Evolutionary conservation across 2,113 vertebrate genomes (phyloP).

Genomic region (Oncorhynchus keta): DNA sequence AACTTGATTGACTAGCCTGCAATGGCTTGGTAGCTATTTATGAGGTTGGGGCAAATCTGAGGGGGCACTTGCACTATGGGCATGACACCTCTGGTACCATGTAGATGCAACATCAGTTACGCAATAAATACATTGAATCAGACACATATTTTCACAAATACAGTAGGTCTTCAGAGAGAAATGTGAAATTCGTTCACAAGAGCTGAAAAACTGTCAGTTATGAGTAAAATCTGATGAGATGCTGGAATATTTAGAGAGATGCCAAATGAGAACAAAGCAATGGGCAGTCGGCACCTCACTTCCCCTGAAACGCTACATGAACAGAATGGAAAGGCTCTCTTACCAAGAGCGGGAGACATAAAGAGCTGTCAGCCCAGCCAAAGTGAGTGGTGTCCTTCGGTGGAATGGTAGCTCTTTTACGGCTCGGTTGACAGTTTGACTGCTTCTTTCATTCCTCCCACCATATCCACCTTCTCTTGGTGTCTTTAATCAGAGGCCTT

Average conservation of each 20-base stretch:
- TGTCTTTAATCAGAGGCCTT: slow-evolving; percentile 63
- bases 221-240: slow-evolving; percentile 15
- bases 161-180: background rate
- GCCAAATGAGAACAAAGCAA: slow-evolving; percentile 5
- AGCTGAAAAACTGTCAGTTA: background rate
- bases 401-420: slow-evolving; percentile 60
- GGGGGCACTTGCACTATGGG: too few species aligned
- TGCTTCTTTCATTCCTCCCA: slow-evolving; percentile 57
- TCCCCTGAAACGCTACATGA: background rate
- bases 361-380: slow-evolving; percentile 61
- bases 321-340: too few species aligned
- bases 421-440: slow-evolving; percentile 70
- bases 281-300: background rate
- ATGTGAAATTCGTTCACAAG: background rate
- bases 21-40: too few species aligned
- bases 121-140: background rate
- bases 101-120: background rate
- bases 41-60: too few species aligned
- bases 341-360: slow-evolving; percentile 8
- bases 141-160: background rate
- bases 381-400: slow-evolving; percentile 64
- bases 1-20: too few species aligned
- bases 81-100: background rate
- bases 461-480: slow-evolving; percentile 50
- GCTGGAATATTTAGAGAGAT: slow-evolving; percentile 23